Conservation (phyloP, 2,797 vertebrate species). For the Lepus townsendii region DNA sequence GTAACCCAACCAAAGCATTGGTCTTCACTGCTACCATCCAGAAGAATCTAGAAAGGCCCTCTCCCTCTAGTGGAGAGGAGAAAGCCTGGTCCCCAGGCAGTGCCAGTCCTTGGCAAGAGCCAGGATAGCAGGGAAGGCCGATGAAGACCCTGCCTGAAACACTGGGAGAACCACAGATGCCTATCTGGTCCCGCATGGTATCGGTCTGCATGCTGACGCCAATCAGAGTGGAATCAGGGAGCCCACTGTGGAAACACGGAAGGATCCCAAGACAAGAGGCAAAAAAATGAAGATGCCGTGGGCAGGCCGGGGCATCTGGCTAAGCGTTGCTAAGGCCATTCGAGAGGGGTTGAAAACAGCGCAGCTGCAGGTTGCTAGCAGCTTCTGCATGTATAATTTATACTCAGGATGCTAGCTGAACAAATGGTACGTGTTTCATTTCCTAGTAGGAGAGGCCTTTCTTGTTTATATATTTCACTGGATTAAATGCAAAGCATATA, state of each 20-base stretch:
- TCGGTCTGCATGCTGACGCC: accelerated
- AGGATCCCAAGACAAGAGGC: not conserved
- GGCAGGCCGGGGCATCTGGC: not conserved
- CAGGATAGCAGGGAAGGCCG: accelerated
- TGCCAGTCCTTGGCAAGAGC: not conserved
- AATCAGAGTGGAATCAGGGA: not conserved
- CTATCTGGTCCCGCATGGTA: not conserved
- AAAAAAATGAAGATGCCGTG: not conserved
- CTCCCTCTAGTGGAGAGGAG: not conserved
- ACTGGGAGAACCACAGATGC: accelerated
- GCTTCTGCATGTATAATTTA: not conserved
- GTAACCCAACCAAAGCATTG: not conserved
- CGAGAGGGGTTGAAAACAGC: not conserved
- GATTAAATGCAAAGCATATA: not conserved
- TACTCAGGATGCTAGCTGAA: not conserved
- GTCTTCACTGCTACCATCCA: not conserved
- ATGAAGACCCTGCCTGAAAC: not conserved
- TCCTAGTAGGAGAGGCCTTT: not conserved
- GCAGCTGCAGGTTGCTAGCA: not conserved
- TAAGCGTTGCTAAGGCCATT: not conserved
- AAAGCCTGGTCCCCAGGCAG: too few relatives aligned
- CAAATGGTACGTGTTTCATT: not conserved
- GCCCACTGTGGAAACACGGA: not conserved
- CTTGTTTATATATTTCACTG: not conserved
- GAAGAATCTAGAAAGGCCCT: not conserved